Percentiles rank a stretch among this genome's conserved stretches.
phyloP scores from a whole-genome alignment of 2,888 invertebrate species.

The Charanyca ferruginea region DNA sequence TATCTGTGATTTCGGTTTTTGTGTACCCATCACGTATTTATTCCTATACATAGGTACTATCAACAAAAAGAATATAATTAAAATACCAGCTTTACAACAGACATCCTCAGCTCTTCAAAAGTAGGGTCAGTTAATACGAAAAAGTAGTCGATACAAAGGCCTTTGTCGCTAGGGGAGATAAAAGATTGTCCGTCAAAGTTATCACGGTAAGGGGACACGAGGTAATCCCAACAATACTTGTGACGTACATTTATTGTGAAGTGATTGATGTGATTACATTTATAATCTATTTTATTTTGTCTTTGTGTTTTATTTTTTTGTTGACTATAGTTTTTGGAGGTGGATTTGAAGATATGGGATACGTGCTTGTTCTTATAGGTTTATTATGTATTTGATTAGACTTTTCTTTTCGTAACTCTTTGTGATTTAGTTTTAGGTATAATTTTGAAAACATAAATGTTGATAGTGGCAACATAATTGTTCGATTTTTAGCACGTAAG shows the following conservation, averaged over 20 bases:
- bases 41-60: neutral
- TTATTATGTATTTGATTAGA: neutral
- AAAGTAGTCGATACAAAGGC: conserved; percentile 61
- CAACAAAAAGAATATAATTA: conserved; percentile 22
- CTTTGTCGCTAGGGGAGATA: conserved; percentile 63
- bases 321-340: conserved; percentile 26
- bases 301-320: conserved; percentile 46
- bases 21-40: too few species aligned
- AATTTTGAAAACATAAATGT: neutral
- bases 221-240: conserved; percentile 60
- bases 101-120: conserved; percentile 35
- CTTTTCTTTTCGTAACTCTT: neutral
- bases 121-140: conserved; percentile 63
- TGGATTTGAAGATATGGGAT: conserved; percentile 5
- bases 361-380: neutral
- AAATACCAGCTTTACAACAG: conserved; percentile 17
- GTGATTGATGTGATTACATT: conserved; percentile 70
- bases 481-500: too few species aligned
- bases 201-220: conserved; percentile 59
- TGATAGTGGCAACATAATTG: too few species aligned
- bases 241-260: conserved; percentile 53
- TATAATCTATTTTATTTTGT: conserved; percentile 60
- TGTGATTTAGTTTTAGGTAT: neutral
- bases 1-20: too few species aligned
- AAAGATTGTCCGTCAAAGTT: conserved; percentile 67